Evolutionary conservation across 2,888 invertebrate species (phyloP), one percentile per base, ranked within the genome.

Genomic region (Cepaea hortensis): DNA sequence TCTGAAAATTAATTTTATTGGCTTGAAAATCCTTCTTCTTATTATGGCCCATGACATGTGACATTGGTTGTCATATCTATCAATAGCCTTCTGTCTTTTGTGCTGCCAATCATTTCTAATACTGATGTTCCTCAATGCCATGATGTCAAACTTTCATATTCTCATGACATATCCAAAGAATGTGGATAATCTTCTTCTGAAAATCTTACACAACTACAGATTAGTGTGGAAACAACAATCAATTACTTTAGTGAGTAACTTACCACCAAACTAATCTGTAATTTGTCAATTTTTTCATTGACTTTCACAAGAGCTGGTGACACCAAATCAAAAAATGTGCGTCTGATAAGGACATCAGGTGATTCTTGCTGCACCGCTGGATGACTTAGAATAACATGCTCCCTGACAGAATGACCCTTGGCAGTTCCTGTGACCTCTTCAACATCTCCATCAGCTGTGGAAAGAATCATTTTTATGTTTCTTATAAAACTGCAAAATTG

Each of bases 181-280:
- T 35, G 35, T 35, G 35, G 35, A 35, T 1, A 35, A 35, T 35
- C 35, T 35, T 35, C 35, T 35, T 35, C 35, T 55, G 55, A 55
- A 0, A 55, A 55, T 55, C 55, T 11, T 55, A 11, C 55, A 55
- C 6, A 55, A 55, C 7, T 6, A 55, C 55, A 55, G 11, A 55
- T 55, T 55, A 55, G 6, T 55, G 7, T 55, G 55, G 11, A 11
- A 0, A 55, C 11, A 55, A 55, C 11, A 6, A 55, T 9, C 55
- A 55, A 55, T 55, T 65, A 15, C 18, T 50, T 55, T 6, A 9
- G 55, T 55, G 55, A 3, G 55, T 55, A 76, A 6, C 77, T 62
- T 86, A 86, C 86, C 83, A 77, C 48, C 18, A 86, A 20, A 9
- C 35, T 35, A 70, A 77, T 70, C 50, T 77, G 70, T 46, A 86